Conservation (phyloP, 2,888 invertebrate genomes). For the Atrina japonica region DNA sequence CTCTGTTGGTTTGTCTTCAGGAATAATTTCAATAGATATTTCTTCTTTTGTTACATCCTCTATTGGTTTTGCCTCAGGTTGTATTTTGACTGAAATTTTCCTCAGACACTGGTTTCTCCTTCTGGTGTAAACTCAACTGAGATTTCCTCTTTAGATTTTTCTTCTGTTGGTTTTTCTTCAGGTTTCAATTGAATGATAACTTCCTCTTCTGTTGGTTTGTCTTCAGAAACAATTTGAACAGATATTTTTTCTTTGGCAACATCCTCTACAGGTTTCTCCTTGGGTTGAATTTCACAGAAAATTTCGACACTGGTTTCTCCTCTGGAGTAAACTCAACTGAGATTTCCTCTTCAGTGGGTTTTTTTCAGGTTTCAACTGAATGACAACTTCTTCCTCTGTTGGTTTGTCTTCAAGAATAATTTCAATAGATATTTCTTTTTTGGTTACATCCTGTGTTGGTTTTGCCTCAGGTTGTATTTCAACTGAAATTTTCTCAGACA, state of each 20-base stretch:
- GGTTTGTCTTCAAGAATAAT: slow-evolving; percentile 7
- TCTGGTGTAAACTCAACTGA: slow-evolving; percentile 3
- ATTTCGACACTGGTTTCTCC: slow-evolving; percentile 35
- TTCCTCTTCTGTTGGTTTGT: slow-evolving; percentile 29
- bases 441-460: no score
- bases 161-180: slow-evolving; percentile 15
- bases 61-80: no score
- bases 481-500: background rate
- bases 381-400: slow-evolving; percentile 16
- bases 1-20: no score
- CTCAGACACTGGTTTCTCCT: slow-evolving; percentile 7
- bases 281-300: background rate
- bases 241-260: background rate
- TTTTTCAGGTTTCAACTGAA: slow-evolving; percentile 38
- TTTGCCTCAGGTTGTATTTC: no score
- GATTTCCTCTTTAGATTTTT: background rate
- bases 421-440: no score
- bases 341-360: slow-evolving; percentile 1
- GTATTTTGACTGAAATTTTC: no score
- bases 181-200: slow-evolving; percentile 9
- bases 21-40: slow-evolving; percentile 26
- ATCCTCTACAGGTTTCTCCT: slow-evolving; percentile 17
- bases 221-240: slow-evolving; percentile 4
- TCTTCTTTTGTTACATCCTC: no score
- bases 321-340: slow-evolving; percentile 23